Evolutionary conservation across 2,113 vertebrate species (phyloP).

Genomic region (Talpa occidentalis): DNA sequence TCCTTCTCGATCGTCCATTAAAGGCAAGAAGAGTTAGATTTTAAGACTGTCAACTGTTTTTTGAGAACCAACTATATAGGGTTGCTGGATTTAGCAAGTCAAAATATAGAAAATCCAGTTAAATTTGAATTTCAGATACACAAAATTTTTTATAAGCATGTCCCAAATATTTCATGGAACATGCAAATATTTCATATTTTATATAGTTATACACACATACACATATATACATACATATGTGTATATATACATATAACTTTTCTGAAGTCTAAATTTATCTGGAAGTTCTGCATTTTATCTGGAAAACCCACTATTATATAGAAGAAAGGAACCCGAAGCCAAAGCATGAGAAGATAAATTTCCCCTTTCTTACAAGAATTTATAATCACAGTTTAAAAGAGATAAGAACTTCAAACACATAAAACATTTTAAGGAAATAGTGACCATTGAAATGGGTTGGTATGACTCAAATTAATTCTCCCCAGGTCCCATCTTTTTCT

Average conservation of each 20-base stretch:
- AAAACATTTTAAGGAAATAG: slow-evolving; percentile 58
- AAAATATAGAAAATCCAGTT: background rate
- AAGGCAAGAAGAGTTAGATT: background rate
- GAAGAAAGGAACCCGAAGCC: background rate
- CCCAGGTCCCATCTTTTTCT: slow-evolving; percentile 66
- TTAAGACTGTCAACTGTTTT: background rate
- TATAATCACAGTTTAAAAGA: slow-evolving; percentile 28
- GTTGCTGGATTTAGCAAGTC: background rate
- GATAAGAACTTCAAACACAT: slow-evolving; percentile 34
- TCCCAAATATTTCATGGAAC: background rate
- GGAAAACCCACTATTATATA: background rate
- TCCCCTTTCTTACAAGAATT: slow-evolving; percentile 1
- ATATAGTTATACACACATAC: too few relatives aligned
- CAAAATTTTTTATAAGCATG: background rate
- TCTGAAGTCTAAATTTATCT: background rate
- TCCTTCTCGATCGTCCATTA: background rate
- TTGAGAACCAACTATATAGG: background rate
- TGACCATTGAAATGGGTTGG: background rate
- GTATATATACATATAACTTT: background rate
- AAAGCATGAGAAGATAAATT: background rate
- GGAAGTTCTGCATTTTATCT: background rate
- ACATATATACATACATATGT: too few relatives aligned
- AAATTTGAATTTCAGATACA: slow-evolving; percentile 7
- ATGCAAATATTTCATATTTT: background rate
- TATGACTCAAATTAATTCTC: background rate